Percentiles rank a stretch among this genome's conserved stretches.
phyloP scores from a whole-genome alignment of 1,140 invertebrate genomes.

The Aphis craccivora region DNA sequence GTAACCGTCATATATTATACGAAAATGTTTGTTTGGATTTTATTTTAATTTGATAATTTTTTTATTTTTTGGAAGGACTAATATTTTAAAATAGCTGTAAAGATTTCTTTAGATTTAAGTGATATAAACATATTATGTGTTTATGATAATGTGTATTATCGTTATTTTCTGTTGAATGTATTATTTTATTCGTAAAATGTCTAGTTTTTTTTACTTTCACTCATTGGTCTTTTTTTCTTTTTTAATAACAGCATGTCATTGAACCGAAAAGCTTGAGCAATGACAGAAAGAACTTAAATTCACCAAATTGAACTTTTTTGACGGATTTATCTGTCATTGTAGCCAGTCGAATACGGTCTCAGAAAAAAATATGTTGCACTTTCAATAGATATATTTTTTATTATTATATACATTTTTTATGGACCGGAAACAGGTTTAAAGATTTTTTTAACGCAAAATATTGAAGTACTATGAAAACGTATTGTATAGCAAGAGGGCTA shows the following conservation, averaged over 20 bases:
- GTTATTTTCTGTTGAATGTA: not conserved
- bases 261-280: not conserved
- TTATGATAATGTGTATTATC: not conserved
- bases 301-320: not conserved
- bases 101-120: not conserved
- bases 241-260: not conserved
- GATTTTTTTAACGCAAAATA: not conserved
- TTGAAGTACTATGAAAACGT: not conserved
- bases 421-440: not conserved
- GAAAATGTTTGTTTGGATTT: not conserved
- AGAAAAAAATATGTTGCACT: not conserved
- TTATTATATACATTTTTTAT: not conserved
- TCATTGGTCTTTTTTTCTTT: not conserved
- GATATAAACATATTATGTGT: not conserved
- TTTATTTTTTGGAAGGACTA: not conserved
- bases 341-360: not conserved
- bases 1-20: not conserved
- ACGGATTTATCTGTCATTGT: not conserved
- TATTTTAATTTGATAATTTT: not conserved
- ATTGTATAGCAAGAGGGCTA: not conserved
- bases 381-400: not conserved
- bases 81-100: not conserved
- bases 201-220: not conserved
- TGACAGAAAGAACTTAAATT: not conserved
- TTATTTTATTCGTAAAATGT: not conserved